phyloP scores from a whole-genome alignment of 1,140 invertebrate genomes.

The Drosophila sucinea region DNA sequence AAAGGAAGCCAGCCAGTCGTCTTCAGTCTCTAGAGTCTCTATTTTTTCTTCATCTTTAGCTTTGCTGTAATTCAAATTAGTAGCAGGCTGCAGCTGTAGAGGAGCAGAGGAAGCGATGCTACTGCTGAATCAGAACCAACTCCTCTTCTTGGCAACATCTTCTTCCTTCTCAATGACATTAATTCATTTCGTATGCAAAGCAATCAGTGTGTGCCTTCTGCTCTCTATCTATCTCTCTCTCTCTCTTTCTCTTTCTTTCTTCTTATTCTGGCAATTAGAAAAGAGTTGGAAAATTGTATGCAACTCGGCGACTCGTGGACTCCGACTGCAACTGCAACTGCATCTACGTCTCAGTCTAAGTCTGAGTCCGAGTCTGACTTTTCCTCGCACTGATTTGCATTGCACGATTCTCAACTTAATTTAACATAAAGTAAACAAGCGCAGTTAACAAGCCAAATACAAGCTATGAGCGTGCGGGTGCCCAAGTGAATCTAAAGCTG shows the following conservation, averaged over 20 bases:
- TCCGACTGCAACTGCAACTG: constrained; percentile 26
- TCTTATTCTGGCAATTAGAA: constrained; percentile 71
- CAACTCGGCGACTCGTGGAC: constrained; percentile 41
- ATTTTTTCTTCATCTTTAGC: neutral
- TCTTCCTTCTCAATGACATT: constrained; percentile 81
- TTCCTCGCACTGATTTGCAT: constrained; percentile 81
- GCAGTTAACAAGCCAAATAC: constrained; percentile 82
- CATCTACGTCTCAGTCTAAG: constrained; percentile 27
- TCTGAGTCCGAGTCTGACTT: constrained; percentile 42
- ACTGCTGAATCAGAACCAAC: constrained; percentile 42
- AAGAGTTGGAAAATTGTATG: constrained; percentile 81
- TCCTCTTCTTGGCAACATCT: constrained; percentile 68
- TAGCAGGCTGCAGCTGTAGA: constrained; percentile 47
- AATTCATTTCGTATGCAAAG: constrained; percentile 81
- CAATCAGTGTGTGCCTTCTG: constrained; percentile 60
- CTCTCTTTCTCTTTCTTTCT: constrained; percentile 29
- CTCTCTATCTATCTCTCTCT: constrained; percentile 24
- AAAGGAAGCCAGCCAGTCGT: constrained; percentile 52
- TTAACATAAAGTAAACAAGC: constrained; percentile 83
- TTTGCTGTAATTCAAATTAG: constrained; percentile 70
- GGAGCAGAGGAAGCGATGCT: constrained; percentile 29
- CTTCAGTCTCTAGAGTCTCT: constrained; percentile 25
- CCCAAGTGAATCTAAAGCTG: constrained; percentile 17
- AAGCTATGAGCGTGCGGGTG: constrained; percentile 77
- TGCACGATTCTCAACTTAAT: constrained; percentile 83